A percentile compares a stretch with the other conserved stretches of the same genome.
phyloP scores from a whole-genome alignment of 2,113 vertebrate species.

The Cromileptes altivelis region DNA sequence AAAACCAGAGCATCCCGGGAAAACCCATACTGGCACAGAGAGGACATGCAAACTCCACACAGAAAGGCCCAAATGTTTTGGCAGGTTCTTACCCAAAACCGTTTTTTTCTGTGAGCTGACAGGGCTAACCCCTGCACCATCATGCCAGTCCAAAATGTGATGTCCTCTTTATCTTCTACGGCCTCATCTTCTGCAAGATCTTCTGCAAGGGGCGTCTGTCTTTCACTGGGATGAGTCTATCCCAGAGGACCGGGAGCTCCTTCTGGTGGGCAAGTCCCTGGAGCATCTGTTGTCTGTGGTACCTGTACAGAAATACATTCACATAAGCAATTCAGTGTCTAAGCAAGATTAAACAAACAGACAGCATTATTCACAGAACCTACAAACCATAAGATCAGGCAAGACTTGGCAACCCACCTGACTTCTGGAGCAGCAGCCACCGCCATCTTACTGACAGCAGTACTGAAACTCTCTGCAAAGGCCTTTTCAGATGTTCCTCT shows the following conservation, averaged over 20 bases:
- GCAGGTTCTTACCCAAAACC: no score
- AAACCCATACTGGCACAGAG: no score
- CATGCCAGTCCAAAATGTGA: background rate
- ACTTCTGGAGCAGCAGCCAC: background rate
- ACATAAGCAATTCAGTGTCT: background rate
- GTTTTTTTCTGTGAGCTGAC: no score
- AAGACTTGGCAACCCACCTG: slow-evolving; percentile 12
- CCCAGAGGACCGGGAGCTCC: background rate
- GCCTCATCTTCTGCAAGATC: background rate
- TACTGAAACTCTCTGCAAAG: background rate
- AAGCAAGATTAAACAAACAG: no score
- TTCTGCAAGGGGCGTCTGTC: background rate
- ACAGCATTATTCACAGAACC: no score
- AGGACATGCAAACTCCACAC: no score
- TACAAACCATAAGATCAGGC: no score
- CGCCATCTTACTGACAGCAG: background rate
- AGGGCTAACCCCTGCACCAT: background rate
- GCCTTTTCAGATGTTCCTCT: background rate
- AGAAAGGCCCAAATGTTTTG: no score
- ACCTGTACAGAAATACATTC: background rate
- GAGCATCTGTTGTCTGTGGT: background rate
- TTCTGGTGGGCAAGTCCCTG: background rate
- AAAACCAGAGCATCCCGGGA: no score
- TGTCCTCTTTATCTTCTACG: background rate
- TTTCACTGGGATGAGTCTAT: background rate